phyloP scores from a whole-genome alignment of 2,113 vertebrate species.

The Megaptera novaeangliae region DNA sequence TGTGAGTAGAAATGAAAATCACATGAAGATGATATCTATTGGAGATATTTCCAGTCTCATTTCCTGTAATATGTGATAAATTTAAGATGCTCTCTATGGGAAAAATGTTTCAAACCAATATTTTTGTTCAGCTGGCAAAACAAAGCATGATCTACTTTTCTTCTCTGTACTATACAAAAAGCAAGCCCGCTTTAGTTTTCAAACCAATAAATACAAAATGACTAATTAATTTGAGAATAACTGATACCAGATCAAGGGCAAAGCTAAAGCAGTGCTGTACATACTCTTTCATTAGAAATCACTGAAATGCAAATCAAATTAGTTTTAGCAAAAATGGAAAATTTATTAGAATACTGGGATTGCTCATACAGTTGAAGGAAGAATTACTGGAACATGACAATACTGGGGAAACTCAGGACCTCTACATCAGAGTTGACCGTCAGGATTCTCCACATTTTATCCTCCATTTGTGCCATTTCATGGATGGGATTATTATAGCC shows the following conservation, averaged over 20 bases:
- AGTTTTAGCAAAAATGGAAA: not conserved
- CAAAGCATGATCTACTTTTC: not conserved
- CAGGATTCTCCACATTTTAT: not conserved
- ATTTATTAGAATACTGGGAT: not conserved
- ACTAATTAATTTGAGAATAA: not conserved
- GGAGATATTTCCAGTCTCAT: conserved; percentile 7
- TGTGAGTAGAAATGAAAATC: conserved; percentile 10
- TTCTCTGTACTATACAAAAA: not conserved
- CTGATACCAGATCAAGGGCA: not conserved
- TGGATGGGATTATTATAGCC: not conserved
- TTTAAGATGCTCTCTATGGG: not conserved
- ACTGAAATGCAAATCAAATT: not conserved
- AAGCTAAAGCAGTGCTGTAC: not conserved
- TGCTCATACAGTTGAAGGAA: not conserved
- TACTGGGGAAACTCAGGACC: not conserved
- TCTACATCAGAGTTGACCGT: not conserved
- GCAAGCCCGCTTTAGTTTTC: not conserved
- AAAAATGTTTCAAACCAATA: conserved; percentile 10
- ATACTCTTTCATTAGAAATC: not conserved
- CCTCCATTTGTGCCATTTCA: not conserved
- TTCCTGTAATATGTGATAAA: not conserved
- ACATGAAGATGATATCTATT: not conserved
- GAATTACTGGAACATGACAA: not conserved
- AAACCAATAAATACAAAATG: not conserved
- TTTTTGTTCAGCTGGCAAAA: not conserved